Base-by-base conservation (phyloP, 2,113 vertebrate genomes). In the Xiphorhynchus elegans region DNA sequence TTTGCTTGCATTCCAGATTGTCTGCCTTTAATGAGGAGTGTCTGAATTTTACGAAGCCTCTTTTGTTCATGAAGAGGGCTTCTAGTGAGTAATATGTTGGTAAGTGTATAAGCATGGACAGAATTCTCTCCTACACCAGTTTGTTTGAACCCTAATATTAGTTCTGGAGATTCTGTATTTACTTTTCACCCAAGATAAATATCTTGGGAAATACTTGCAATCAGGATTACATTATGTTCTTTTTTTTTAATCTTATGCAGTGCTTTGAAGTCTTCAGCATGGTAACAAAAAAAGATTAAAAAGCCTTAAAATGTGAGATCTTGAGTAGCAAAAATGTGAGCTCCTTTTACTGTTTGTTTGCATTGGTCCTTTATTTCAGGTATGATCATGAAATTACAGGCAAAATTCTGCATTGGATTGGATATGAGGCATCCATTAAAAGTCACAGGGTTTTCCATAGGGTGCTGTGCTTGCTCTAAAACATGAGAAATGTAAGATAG, bases 1-100 rank as follows among this genome's bases (percentile, higher is more conserved):
- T 91, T 93, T 93, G 58, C 59, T 94, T 73, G 13, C 82, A 91
- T 96, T 96, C 82, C 93, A 89, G 78, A 74, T 94, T 70, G 87
- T 90, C 91, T 91, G 84, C 67, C 39, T 42, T 74, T 78, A 75
- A 69, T 19, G 70, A 76, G 46, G 42, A 96, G 74, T 0, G 11
- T 94, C 94, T 92, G 87, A 69, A 76, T 83, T 91, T 80, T 73
- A 63, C 3, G 70, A 88, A 94, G 50, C 16, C 56, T 90, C 35
- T 94, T 93, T 82, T 96, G 84, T 91, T 64, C 67, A 12, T 19
- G 21, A 29, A 73, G 75, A 70, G 44, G 73, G 49, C 63, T 83
- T 90, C 84, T 63, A 31, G 67, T 87, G 77, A 94, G 68, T 80
- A 87, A 72, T 17, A 33, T 56, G 42, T 63, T 84, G 58, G 66